Evolutionary conservation across 2,113 vertebrate genomes (phyloP).

Genomic region (Chinchilla lanigera): DNA sequence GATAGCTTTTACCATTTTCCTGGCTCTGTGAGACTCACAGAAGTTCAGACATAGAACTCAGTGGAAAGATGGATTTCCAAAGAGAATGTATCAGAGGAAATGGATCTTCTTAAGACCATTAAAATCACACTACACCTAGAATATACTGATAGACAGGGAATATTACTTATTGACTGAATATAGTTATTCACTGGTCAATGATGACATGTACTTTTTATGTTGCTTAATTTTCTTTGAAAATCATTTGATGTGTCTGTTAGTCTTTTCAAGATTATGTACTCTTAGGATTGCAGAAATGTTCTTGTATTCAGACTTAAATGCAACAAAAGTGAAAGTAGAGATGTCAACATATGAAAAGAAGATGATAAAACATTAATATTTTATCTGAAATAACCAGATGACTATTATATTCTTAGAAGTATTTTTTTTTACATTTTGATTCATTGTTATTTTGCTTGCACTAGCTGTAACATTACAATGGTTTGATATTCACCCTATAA

Average conservation of each 20-base stretch:
- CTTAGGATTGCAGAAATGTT: not conserved
- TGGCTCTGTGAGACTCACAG: not conserved
- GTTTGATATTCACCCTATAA: not conserved
- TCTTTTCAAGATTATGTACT: not conserved
- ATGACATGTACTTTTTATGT: not conserved
- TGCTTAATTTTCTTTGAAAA: not conserved
- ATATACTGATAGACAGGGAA: not conserved
- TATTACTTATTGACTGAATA: not conserved
- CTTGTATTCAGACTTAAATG: not conserved
- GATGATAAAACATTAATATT: conserved; percentile 5
- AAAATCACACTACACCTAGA: not conserved
- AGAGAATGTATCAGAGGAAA: not conserved
- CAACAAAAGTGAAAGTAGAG: not conserved
- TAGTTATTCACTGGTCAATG: not conserved
- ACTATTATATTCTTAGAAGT: not conserved
- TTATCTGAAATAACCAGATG: not conserved
- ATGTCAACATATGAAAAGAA: not conserved
- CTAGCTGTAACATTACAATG: not conserved
- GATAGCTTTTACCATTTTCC: not conserved
- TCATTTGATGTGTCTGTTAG: not conserved
- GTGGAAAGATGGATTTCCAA: not conserved
- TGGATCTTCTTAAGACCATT: not conserved
- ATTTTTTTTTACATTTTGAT: not conserved
- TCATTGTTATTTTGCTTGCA: conserved; percentile 21
- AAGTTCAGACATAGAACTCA: not conserved